Conservation (phyloP, 2,113 vertebrate genomes). For the Procavia capensis region DNA sequence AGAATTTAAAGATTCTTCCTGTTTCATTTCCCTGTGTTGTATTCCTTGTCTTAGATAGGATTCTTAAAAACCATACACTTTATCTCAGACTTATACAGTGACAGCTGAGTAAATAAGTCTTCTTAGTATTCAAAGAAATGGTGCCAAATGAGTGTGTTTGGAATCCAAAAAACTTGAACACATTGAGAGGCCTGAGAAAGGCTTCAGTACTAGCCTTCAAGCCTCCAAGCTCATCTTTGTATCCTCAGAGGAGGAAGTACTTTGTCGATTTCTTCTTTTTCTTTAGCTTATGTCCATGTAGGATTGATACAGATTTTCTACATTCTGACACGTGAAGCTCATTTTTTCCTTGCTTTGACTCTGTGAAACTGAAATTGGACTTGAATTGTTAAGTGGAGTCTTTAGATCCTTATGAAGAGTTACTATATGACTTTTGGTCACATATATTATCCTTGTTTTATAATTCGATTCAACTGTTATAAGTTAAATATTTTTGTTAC, state of each 20-base stretch:
- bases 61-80: constrained; percentile 61
- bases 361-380: neutral
- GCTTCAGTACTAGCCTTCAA: constrained; percentile 63
- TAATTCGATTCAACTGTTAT: neutral
- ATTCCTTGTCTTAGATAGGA: constrained; percentile 66
- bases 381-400: constrained; percentile 18
- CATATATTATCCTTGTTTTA: neutral
- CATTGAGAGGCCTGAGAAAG: constrained; percentile 70
- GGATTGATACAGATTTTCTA: neutral
- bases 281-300: constrained; percentile 44
- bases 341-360: neutral
- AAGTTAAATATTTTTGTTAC: constrained; percentile 34
- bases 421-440: neutral
- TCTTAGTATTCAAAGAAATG: constrained; percentile 69
- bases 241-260: constrained; percentile 67
- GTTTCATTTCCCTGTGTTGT: constrained; percentile 57
- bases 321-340: neutral
- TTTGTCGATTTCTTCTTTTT: constrained; percentile 69
- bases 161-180: constrained; percentile 78
- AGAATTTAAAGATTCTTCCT: constrained; percentile 49
- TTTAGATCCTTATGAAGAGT: constrained; percentile 17
- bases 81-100: constrained; percentile 1
- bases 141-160: constrained; percentile 69
- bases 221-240: constrained; percentile 75
- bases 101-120: constrained; percentile 73